phyloP scores from a whole-genome alignment of 23 tunicate genomes.

The Ascidia mentula region DNA sequence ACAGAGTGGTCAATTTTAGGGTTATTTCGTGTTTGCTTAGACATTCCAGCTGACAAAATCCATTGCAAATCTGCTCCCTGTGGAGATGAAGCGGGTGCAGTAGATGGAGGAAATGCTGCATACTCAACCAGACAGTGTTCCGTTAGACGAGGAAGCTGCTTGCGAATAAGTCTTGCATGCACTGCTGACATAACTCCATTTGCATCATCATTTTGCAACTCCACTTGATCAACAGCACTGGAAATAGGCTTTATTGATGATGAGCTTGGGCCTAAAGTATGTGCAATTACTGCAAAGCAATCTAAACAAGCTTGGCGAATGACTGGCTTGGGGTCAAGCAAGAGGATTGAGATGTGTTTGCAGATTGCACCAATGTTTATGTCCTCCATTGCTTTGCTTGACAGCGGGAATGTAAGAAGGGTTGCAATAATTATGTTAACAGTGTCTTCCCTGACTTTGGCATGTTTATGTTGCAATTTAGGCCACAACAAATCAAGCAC shows the following conservation, averaged over 20 bases:
- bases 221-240: constrained; percentile 69
- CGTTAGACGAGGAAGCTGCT: constrained; percentile 63
- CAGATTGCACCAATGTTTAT: constrained; percentile 34
- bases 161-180: constrained; percentile 58
- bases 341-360: constrained; percentile 26
- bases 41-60: constrained; percentile 44
- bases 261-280: constrained; percentile 22
- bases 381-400: neutral
- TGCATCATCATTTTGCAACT: constrained; percentile 64
- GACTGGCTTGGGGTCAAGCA: constrained; percentile 47
- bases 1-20: neutral
- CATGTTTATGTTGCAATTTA: constrained; percentile 42
- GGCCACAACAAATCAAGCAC: constrained; percentile 69
- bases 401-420: constrained; percentile 24
- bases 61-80: constrained; percentile 80
- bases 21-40: constrained; percentile 1
- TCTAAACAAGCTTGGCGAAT: constrained; percentile 68
- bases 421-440: constrained; percentile 59
- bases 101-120: constrained; percentile 48
- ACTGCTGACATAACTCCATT: constrained; percentile 89
- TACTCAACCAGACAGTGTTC: constrained; percentile 76
- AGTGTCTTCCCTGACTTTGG: constrained; percentile 56
- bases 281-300: constrained; percentile 74
- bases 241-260: constrained; percentile 27
- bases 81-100: constrained; percentile 28